phyloP scores from a whole-genome alignment of 1,140 invertebrate species.

The Atta cephalotes region DNA sequence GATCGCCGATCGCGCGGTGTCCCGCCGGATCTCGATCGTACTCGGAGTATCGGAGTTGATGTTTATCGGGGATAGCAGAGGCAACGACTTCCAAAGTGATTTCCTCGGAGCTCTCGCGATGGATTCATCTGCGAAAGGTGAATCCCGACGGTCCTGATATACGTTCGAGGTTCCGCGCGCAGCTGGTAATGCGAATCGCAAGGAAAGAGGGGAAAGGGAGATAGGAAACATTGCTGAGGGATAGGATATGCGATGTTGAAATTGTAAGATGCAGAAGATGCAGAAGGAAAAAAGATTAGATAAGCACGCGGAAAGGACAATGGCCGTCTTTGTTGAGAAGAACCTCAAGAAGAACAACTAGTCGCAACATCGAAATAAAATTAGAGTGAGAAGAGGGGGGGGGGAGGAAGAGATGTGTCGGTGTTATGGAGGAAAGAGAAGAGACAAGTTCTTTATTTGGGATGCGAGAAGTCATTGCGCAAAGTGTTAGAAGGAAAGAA shows the following conservation, averaged over 20 bases:
- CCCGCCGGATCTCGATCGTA: conserved; percentile 31
- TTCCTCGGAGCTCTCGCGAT: conserved; percentile 13
- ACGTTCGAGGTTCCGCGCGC: conserved; percentile 29
- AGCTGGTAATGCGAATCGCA: conserved; percentile 14
- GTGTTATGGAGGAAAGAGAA: conserved; percentile 22
- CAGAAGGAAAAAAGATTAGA: background rate
- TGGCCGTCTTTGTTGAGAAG: conserved; percentile 13
- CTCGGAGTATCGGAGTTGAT: conserved; percentile 14
- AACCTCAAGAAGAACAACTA: conserved; percentile 17
- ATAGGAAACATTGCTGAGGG: background rate
- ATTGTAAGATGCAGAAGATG: conserved; percentile 6
- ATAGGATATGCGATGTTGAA: background rate
- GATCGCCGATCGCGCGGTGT: conserved; percentile 27
- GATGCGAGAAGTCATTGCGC: background rate
- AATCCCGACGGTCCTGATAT: conserved; percentile 51
- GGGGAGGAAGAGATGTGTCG: background rate
- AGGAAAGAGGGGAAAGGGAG: background rate
- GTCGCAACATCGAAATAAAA: conserved; percentile 58
- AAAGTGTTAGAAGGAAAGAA: background rate
- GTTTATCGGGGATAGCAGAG: conserved; percentile 36
- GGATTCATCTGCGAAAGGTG: conserved; percentile 4
- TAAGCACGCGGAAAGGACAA: background rate
- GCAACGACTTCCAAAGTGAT: conserved; percentile 66
- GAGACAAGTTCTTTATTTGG: background rate
- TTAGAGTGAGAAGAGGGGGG: conserved; percentile 40